Base-by-base conservation (phyloP, 2,888 invertebrate genomes). In the Ceriagrion tenellum region DNA sequence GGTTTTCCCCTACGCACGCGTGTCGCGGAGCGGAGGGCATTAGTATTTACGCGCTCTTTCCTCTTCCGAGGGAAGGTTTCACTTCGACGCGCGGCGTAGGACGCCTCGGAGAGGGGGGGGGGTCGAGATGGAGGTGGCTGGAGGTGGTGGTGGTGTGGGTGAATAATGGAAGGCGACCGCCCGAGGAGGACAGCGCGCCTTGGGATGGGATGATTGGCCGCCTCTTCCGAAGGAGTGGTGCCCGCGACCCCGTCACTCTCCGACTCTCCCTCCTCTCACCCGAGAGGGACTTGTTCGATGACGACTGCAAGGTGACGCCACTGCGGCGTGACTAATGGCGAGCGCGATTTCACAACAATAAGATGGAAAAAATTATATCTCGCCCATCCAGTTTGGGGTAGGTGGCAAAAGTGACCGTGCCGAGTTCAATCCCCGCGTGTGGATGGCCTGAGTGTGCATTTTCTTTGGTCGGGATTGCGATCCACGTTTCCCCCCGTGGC, bases 251-350 rank as follows among this genome's bases (percentile, higher is more conserved):
- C 16, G 26, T 30, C 30, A 16, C 81, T 35, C 13, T 35, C 47
- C 2, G 47, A 47, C 47, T 8, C 47, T 8, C 47, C 47, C 47
- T 47, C 8, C 47, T 1, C 35, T 16, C 30, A 12, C 30, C 35
- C 16, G 3, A n/a, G 30, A 13, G 30, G 3, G 16, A 23, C 81
- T 35, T 35, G 13, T 4, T 35, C 35, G 81, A 81, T 81, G 81
- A 81, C 81, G 81, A 35, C 81, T 18, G 81, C 81, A 35, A 35
- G 81, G 81, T 81, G 81, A 81, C 81, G 81, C 26, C 81, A 81
- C 35, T n/a, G 2, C 81, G 30, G 12, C 30, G 35, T 81, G 81
- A 81, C 81, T 81, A 81, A 81, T 81, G 81, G 81, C 81, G 81
- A 35, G 30, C 35, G 81, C 81, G 81, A 81, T 81, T 81, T 81